Base-by-base conservation (phyloP, 2,797 vertebrate species). In the Pteropus rufus region DNA sequence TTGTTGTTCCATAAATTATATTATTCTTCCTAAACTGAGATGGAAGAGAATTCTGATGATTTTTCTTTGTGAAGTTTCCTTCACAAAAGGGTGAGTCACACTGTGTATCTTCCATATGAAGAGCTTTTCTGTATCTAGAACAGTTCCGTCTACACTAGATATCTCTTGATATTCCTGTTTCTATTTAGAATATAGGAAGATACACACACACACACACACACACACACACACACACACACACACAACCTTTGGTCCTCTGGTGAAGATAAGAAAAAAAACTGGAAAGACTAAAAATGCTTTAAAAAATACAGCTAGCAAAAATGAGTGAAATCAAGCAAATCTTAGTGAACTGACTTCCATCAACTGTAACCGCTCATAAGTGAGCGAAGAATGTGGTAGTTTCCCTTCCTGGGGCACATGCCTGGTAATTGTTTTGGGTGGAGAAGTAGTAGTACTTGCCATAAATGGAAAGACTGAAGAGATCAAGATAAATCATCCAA, bases 1-100 rank as follows among this genome's bases (percentile, higher is more conserved):
- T 81, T 90, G 36, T 86, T 93, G 36, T 90, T 76, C 19, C 5
- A 41, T 90, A 91, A 93, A 82, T 70, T 87, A 34, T 75, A 49
- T 83, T 26, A 72, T 41, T 88, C 49, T 15, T 83, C 23, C 46
- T 87, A 77, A 86, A 87, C 39, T 72, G 34, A 81, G 34, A 60
- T 75, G 18, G 89, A 81, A 29, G 49, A 92, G 56, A 87, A 77
- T 72, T 62, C 54, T 54, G 16, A 49, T 65, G 70, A 83, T 69
- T 88, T 75, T 82, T 46, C 67, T 49, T 96, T 23, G 21, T 23
- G 19, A 56, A 56, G 54, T 36, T 36, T 36, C 36, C 36, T 36
- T 36, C 36, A 36, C 36, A 36, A 36, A 36, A 36, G 36, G 36
- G 36, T 36, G 36, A 36, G 3, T 69, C 62, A 85, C 41, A 46